Evolutionary conservation across 2,797 vertebrate species (phyloP).

Genomic region (Anniella stebbinsi): DNA sequence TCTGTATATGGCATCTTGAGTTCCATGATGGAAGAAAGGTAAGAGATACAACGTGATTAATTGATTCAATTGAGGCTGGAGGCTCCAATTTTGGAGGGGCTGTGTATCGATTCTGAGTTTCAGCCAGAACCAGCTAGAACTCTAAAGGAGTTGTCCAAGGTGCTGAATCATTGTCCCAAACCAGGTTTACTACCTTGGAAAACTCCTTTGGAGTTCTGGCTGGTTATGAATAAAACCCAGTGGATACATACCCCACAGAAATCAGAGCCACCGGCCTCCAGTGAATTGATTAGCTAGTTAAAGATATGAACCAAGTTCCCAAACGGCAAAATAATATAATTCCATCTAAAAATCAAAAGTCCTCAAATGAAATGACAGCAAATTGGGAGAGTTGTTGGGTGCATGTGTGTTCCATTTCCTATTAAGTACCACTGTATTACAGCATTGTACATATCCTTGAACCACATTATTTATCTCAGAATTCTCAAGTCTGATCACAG

Average conservation of each 20-base stretch:
- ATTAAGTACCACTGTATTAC: background rate
- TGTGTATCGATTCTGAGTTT: no score
- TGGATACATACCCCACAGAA: no score
- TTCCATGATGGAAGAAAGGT: background rate
- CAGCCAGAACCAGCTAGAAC: no score
- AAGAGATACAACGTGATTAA: background rate
- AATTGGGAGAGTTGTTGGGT: background rate
- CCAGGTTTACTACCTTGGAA: no score
- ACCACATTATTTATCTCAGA: background rate
- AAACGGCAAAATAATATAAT: background rate
- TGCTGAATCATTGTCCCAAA: no score
- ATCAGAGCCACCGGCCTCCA: no score
- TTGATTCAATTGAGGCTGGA: no score
- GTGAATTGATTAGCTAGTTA: background rate
- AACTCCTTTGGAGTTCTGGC: no score
- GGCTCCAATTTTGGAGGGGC: no score
- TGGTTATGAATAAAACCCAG: no score
- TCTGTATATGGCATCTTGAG: background rate
- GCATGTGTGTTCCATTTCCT: background rate
- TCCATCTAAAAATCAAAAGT: background rate
- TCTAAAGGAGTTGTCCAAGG: no score
- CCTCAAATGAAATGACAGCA: background rate
- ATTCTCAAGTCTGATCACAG: background rate
- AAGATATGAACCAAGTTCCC: background rate
- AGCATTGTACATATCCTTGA: background rate